Percentiles rank a stretch among this genome's conserved stretches.
Conservation (phyloP, 2,888 invertebrate species). For the Pterobdella sp. region DNA sequence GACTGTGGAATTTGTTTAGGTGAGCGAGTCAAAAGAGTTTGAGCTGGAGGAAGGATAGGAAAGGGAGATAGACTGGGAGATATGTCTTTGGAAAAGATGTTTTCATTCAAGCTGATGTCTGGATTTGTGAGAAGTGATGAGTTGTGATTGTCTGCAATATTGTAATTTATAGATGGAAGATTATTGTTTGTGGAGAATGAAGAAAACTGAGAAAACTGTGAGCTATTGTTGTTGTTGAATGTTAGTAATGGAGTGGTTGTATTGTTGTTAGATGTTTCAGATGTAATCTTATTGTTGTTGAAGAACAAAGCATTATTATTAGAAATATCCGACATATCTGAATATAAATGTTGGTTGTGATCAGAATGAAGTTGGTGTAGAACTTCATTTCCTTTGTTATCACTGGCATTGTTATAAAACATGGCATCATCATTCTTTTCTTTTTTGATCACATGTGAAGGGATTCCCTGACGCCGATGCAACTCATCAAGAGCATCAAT, state of each 20-base stretch:
- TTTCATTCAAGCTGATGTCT: not conserved
- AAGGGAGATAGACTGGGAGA: constrained; percentile 5
- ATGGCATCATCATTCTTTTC: not conserved
- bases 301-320: not conserved
- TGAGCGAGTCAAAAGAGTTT: constrained; percentile 23
- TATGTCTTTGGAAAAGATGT: constrained; percentile 8
- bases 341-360: not conserved
- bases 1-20: not conserved
- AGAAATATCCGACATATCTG: not conserved
- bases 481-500: constrained; percentile 75
- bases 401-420: not conserved
- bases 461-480: constrained; percentile 41
- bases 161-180: not conserved
- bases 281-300: not conserved
- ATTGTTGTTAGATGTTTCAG: not conserved
- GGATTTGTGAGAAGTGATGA: constrained; percentile 14
- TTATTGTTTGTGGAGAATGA: not conserved
- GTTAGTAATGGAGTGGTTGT: not conserved
- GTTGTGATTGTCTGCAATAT: not conserved
- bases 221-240: constrained; percentile 11
- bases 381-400: not conserved
- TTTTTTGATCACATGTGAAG: constrained; percentile 11
- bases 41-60: constrained; percentile 19
- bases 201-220: not conserved
- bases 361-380: not conserved